Evolutionary conservation across 1,140 invertebrate genomes (phyloP).

Genomic region (Platorchestia sp.): DNA sequence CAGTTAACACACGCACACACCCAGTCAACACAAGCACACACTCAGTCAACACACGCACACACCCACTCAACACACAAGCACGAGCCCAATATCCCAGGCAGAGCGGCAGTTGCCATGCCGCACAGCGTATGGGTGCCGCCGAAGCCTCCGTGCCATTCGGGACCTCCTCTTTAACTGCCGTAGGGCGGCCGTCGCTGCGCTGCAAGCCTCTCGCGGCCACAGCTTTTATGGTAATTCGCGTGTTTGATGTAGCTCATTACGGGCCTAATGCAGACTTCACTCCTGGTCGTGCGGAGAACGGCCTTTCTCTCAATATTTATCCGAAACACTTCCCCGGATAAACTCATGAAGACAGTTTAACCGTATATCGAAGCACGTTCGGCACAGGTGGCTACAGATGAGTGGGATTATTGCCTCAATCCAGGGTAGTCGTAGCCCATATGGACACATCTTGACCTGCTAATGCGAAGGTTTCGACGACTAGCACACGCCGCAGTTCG

Average conservation of each 20-base stretch:
- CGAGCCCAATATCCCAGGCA: too few relatives aligned
- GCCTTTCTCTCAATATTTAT: not conserved
- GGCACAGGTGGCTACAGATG: not conserved
- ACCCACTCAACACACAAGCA: too few relatives aligned
- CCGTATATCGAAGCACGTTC: too few relatives aligned
- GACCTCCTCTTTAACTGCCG: slow-evolving; percentile 51
- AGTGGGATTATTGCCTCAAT: not conserved
- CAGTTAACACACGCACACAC: too few relatives aligned
- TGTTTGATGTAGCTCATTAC: not conserved
- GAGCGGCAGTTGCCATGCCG: not conserved
- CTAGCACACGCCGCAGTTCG: not conserved
- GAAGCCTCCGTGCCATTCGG: not conserved
- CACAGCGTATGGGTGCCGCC: not conserved
- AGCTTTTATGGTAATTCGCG: not conserved
- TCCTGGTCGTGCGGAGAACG: not conserved
- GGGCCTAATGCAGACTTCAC: not conserved
- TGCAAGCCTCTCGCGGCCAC: not conserved
- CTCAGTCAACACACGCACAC: too few relatives aligned
- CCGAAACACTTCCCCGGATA: not conserved
- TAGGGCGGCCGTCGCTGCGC: not conserved
- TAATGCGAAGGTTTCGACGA: not conserved
- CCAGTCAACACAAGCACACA: too few relatives aligned
- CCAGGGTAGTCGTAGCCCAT: not conserved
- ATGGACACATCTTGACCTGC: not conserved
- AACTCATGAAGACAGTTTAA: not conserved